These are phyloP conservation scores for Anableps anableps DNA, from an alignment of 2,797 vertebrate species.

Conservation along the genomic window DNA sequence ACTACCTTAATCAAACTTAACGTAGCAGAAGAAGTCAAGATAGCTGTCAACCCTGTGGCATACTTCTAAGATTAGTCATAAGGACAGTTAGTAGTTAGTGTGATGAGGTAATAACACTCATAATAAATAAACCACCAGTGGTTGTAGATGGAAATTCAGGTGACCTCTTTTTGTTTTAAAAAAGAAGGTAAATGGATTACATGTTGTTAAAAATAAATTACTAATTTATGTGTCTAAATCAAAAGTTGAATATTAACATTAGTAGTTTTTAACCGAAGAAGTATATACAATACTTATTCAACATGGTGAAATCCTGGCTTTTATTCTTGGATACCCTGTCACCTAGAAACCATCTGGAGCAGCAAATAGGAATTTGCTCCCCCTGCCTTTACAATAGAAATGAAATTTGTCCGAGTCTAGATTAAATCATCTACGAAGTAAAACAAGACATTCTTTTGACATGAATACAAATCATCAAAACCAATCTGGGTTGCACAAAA, in stretches of 20 bases:
- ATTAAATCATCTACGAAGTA: background rate
- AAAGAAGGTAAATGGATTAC: background rate
- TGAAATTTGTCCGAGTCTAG: background rate
- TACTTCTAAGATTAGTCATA: constrained; percentile 20
- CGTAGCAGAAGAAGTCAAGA: constrained; percentile 48
- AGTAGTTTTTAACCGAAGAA: background rate
- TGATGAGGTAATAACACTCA: constrained; percentile 18
- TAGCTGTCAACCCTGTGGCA: constrained; percentile 9
- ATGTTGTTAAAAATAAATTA: background rate
- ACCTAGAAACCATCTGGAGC: constrained; percentile 4
- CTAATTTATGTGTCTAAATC: background rate
- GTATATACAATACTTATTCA: background rate
- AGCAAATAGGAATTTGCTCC: background rate
- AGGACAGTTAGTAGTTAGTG: constrained; percentile 33
- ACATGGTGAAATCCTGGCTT: background rate
- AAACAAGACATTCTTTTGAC: background rate
- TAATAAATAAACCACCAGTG: constrained; percentile 15
- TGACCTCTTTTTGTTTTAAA: background rate
- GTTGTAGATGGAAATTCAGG: background rate
- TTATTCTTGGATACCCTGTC: background rate
- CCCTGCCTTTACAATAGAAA: background rate
- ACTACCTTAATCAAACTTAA: constrained; percentile 17
- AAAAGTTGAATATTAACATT: constrained; percentile 10
- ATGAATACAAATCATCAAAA: constrained; percentile 3
- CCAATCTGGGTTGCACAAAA: background rate